Conservation (phyloP, 1,140 invertebrate genomes). For the Philaenus spumarius region DNA sequence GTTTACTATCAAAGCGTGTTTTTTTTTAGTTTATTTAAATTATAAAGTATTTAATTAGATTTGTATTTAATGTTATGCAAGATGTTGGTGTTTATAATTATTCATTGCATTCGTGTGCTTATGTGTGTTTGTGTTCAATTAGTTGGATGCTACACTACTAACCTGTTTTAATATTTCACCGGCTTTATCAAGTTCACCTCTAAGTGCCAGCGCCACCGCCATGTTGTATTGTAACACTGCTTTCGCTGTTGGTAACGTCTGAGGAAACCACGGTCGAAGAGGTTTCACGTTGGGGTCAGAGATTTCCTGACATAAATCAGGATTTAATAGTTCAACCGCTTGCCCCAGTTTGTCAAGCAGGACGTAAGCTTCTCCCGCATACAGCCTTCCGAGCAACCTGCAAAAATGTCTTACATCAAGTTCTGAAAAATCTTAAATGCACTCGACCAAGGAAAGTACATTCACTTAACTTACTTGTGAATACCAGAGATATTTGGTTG, state of each 20-base stretch:
- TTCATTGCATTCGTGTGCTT: too few relatives aligned
- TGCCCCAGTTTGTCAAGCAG: slow-evolving; percentile 74
- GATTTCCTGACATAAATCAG: slow-evolving; percentile 60
- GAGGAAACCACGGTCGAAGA: slow-evolving; percentile 57
- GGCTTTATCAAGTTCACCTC: slow-evolving; percentile 70
- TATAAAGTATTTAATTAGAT: too few relatives aligned
- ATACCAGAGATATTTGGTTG: slow-evolving; percentile 57
- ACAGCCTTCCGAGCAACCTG: slow-evolving; percentile 79
- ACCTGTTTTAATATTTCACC: slow-evolving; percentile 58
- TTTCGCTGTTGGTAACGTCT: slow-evolving; percentile 54
- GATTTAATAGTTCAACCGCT: slow-evolving; percentile 78
- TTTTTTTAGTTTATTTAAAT: too few relatives aligned
- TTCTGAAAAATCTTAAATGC: too few relatives aligned
- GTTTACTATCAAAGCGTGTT: too few relatives aligned
- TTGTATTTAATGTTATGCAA: too few relatives aligned
- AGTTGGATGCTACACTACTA: too few relatives aligned
- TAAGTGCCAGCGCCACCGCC: slow-evolving; percentile 65
- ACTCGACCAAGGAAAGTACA: too few relatives aligned
- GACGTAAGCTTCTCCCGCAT: slow-evolving; percentile 84
- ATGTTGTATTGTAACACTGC: slow-evolving; percentile 72
- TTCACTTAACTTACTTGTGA: slow-evolving; percentile 54
- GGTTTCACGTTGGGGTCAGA: slow-evolving; percentile 31
- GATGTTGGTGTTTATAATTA: too few relatives aligned
- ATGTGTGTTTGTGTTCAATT: too few relatives aligned
- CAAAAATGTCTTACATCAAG: too few relatives aligned